Percentiles rank a stretch among this genome's conserved stretches.
Evolutionary conservation across 2,113 vertebrate genomes (phyloP).

Genomic region (Cynocephalus volans): DNA sequence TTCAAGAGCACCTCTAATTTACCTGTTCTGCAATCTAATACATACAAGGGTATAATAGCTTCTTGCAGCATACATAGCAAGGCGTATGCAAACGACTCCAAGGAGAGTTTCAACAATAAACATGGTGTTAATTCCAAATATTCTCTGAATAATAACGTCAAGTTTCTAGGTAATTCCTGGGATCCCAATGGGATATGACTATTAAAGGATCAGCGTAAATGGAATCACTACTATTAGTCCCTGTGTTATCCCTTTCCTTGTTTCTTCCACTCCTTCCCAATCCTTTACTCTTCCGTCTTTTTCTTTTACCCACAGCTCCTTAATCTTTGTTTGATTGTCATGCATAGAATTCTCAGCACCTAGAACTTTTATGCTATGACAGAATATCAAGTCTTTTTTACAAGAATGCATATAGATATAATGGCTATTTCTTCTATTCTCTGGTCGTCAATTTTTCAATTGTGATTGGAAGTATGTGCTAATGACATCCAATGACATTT

Average conservation of each 20-base stretch:
- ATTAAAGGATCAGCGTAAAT: conserved; percentile 42
- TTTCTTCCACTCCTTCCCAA: background rate
- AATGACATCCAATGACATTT: background rate
- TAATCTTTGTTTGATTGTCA: background rate
- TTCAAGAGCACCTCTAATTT: conserved; percentile 51
- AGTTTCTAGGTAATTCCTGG: conserved; percentile 47
- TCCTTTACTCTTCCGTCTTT: background rate
- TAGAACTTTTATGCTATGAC: background rate
- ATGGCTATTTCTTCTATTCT: background rate
- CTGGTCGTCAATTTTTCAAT: background rate
- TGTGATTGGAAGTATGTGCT: background rate
- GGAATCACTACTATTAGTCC: background rate
- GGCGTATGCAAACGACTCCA: conserved; percentile 74
- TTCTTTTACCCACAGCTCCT: conserved; percentile 12
- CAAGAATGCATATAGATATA: background rate
- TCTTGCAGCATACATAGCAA: conserved; percentile 61
- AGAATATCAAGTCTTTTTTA: conserved; percentile 46
- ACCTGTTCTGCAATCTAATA: conserved; percentile 39
- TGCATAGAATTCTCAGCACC: background rate
- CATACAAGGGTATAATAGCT: conserved; percentile 26
- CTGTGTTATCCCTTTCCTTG: background rate
- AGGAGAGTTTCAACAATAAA: conserved; percentile 65
- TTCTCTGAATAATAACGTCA: conserved; percentile 63
- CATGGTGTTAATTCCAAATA: conserved; percentile 65
- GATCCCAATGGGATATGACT: background rate